Evolutionary conservation across 2,888 invertebrate genomes (phyloP), one percentile per base, ranked within the genome.

Genomic region (Lithosia quadra): DNA sequence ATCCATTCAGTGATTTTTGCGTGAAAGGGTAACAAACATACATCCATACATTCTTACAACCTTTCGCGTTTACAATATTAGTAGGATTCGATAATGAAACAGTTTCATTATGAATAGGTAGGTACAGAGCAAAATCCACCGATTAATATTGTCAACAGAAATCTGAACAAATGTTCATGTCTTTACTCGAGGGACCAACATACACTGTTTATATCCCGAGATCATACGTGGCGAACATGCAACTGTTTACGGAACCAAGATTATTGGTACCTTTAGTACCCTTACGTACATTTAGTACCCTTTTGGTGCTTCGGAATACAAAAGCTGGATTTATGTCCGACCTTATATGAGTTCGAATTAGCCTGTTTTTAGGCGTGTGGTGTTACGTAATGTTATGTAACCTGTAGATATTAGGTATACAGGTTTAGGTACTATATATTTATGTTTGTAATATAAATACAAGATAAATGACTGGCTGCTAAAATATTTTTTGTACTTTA

Each of bases 211-310:
- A 60, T 73, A 65, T 57, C 28, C 56, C 5, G 49, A 65, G 39
- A 63, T 61, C 58, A 55, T 57, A 59, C 65, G 65, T 63, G 59
- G 58, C 43, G 33, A 28, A 65, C 55, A 63, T 22, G 61, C 61
- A 67, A 73, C 63, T 69, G 60, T 67, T 63, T 67, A 65, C 65
- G 36, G 24, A 60, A 68, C 67, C 63, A 72, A 67, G 67, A 67
- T 68, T 69, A 66, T 67, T 75, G 68, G 57, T 62, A 49, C 34
- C 49, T 69, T 68, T 53, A 53, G 57, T 65, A 43, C 57, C 57
- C 43, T 64, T 65, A 18, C 34, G 28, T 53, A 57, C 43, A 49
- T 69, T 68, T 67, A 71, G 24, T 69, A 43, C 58, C 39, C 34
- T 66, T 68, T 43, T 61, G 63, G 56, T 61, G 63, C 65, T 66